Conservation (phyloP, 2,797 vertebrate genomes). For the Cuculus canorus region DNA sequence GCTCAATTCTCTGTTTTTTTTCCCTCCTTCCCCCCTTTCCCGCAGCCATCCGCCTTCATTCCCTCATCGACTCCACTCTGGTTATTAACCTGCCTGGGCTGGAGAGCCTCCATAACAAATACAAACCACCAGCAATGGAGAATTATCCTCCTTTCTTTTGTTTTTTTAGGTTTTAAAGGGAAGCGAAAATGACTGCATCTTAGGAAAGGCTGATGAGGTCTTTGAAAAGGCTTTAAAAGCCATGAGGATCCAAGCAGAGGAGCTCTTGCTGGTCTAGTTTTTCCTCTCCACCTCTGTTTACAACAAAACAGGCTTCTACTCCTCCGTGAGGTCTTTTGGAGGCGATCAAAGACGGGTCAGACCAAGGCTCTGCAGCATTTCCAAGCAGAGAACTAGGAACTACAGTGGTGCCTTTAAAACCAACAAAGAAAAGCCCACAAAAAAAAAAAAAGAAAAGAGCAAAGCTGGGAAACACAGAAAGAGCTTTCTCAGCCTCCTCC, state of each 20-base stretch:
- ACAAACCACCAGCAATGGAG: not conserved
- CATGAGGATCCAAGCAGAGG: conserved; percentile 40
- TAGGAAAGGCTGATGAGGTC: conserved; percentile 25
- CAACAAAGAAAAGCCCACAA: not conserved
- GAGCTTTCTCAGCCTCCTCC: conserved; percentile 35
- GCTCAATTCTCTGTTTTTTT: conserved; percentile 17
- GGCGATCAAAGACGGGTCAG: conserved; percentile 20
- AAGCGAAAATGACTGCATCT: not conserved
- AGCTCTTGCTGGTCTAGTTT: not conserved
- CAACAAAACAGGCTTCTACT: conserved; percentile 4
- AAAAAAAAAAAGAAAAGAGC: not conserved
- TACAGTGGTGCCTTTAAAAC: conserved; percentile 34
- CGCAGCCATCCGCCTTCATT: conserved; percentile 37
- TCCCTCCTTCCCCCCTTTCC: conserved; percentile 18
- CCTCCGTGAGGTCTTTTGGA: conserved; percentile 1
- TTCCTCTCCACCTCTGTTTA: not conserved
- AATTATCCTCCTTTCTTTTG: not conserved
- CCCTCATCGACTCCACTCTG: conserved; percentile 10
- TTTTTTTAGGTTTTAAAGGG: not conserved
- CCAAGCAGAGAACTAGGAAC: not conserved
- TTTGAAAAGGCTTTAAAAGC: conserved; percentile 25
- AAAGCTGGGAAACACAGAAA: conserved; percentile 16
- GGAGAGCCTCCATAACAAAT: conserved; percentile 32
- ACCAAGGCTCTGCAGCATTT: not conserved
- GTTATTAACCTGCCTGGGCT: conserved; percentile 57